Percentiles rank a stretch among this genome's conserved stretches.
Conservation (phyloP, 2,888 invertebrate species). For the Phytoseiulus persimilis region DNA sequence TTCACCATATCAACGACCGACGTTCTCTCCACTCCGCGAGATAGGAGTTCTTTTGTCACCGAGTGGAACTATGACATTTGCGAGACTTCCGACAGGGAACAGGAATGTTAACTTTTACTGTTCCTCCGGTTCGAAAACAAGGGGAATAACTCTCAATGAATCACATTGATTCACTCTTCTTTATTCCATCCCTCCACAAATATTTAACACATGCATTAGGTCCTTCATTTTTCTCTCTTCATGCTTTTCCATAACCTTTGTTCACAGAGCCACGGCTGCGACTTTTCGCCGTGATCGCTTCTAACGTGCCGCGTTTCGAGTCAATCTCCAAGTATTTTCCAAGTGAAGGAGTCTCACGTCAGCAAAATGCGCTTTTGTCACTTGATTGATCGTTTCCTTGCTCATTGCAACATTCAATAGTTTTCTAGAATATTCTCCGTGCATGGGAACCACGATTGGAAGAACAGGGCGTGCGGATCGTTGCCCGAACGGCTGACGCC, state of each 20-base stretch:
- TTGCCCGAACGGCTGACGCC: background rate
- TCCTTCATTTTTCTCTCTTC: background rate
- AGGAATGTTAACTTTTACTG: too few relatives aligned
- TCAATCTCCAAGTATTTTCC: background rate
- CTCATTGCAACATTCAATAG: background rate
- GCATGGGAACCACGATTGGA: background rate
- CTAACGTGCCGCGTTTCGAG: background rate
- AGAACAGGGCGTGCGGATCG: background rate
- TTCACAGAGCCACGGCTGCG: background rate
- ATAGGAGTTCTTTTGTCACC: too few relatives aligned
- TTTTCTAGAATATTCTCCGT: background rate
- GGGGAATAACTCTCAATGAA: background rate
- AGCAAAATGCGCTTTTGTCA: background rate
- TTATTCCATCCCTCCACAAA: background rate
- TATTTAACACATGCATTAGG: background rate
- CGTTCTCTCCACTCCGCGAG: too few relatives aligned
- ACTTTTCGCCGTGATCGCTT: background rate
- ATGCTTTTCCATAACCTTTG: background rate
- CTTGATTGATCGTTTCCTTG: background rate
- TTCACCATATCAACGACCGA: background rate
- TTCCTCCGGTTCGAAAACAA: background rate
- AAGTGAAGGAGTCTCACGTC: background rate
- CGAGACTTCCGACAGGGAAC: too few relatives aligned
- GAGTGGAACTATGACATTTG: too few relatives aligned
- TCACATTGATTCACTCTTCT: background rate